These are phyloP conservation scores for Trisateles emortualis DNA, from an alignment of 2,888 invertebrate genomes.

Conservation along the genomic window DNA sequence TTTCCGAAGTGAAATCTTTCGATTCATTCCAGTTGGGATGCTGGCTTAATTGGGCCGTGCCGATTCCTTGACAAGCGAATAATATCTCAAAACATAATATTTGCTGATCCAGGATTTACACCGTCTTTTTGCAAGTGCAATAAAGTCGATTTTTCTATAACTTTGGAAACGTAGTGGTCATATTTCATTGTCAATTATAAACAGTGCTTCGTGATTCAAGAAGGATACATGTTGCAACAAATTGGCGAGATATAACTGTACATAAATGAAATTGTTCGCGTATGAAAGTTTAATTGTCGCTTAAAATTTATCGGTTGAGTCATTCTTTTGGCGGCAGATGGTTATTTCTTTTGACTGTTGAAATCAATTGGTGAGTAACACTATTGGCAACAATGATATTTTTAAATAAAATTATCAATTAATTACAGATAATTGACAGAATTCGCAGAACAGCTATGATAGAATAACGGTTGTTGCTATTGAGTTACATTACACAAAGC, in stretches of 20 bases:
- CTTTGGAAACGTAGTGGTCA: slow-evolving; percentile 14
- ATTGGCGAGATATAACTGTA: slow-evolving; percentile 54
- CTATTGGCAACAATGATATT: slow-evolving; percentile 13
- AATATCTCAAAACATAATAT: slow-evolving; percentile 48
- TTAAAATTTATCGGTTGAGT: slow-evolving; percentile 27
- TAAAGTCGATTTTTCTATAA: slow-evolving; percentile 36
- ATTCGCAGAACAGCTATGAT: slow-evolving; percentile 20
- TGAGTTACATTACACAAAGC: slow-evolving; percentile 15
- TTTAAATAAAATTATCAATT: slow-evolving; percentile 26
- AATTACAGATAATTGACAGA: slow-evolving; percentile 41
- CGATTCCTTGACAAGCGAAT: slow-evolving; percentile 60
- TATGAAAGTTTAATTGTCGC: slow-evolving; percentile 39
- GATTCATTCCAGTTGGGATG: slow-evolving; percentile 63
- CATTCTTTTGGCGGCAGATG: slow-evolving; percentile 12
- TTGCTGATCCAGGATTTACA: slow-evolving; percentile 22
- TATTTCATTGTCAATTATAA: slow-evolving; percentile 46
- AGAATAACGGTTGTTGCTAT: slow-evolving; percentile 31
- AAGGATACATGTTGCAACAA: slow-evolving; percentile 45
- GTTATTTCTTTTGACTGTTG: slow-evolving; percentile 13
- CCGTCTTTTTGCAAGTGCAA: slow-evolving; percentile 15
- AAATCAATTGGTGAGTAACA: slow-evolving; percentile 18
- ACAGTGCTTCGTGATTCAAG: slow-evolving; percentile 28
- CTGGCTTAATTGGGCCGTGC: slow-evolving; percentile 64
- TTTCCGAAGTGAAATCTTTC: slow-evolving; percentile 50
- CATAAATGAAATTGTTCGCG: slow-evolving; percentile 32